Evolutionary conservation across 2,797 vertebrate genomes (phyloP).

Genomic region (Oryzias dopingdopingensis): DNA sequence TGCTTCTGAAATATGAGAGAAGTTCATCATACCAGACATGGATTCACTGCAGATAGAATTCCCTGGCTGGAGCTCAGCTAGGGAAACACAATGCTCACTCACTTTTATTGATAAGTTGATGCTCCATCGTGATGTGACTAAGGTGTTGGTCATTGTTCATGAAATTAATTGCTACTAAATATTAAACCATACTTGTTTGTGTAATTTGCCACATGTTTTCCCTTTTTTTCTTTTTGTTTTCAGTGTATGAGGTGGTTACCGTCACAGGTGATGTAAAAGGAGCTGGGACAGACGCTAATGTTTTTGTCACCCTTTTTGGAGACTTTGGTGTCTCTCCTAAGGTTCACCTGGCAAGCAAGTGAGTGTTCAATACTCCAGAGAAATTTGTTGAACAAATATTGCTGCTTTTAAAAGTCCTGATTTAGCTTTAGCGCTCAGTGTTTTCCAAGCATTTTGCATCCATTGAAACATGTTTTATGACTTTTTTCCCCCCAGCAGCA

Average conservation of each 20-base stretch:
- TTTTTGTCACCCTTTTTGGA: constrained; percentile 96
- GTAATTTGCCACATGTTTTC: background rate
- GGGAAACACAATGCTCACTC: constrained; percentile 65
- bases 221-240: constrained; percentile 14
- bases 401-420: too few relatives aligned
- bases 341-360: constrained; percentile 97
- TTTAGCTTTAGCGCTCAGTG: too few relatives aligned
- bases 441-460: background rate
- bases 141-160: constrained; percentile 7
- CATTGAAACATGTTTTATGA: constrained; percentile 6
- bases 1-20: constrained; percentile 49
- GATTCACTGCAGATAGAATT: constrained; percentile 71
- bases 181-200: background rate
- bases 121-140: constrained; percentile 33
- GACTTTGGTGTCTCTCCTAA: constrained; percentile 93
- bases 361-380: constrained; percentile 62
- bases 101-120: constrained; percentile 55
- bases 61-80: constrained; percentile 59
- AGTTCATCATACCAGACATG: constrained; percentile 44
- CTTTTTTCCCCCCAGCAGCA: background rate
- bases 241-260: constrained; percentile 94
- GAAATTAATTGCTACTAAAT: background rate
- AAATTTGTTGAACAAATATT: background rate
- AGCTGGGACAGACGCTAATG: constrained; percentile 93
- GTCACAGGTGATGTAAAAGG: constrained; percentile 93